Base-by-base conservation (phyloP, 30 jellyfish, hydroid and myxozoan species). In the Pseudorhiza aurosa region DNA sequence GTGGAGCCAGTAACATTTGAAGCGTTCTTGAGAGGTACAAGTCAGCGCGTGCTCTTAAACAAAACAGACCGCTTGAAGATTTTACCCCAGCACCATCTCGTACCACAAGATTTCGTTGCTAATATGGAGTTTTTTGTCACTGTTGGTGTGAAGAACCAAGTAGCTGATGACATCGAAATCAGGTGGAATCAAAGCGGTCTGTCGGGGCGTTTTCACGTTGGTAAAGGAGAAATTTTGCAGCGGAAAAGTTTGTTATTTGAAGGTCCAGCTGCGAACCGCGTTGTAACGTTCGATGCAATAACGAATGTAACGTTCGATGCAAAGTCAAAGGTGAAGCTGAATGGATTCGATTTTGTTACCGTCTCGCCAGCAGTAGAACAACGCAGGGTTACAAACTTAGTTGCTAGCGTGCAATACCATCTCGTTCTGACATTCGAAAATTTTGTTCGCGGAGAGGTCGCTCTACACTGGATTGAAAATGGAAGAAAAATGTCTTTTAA, bases 231-330 rank as follows among this genome's bases (percentile, higher is more conserved):
- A 18, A 36, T 24, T 45, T 45, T 37, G 9, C 6, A 45, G 12
- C n/a, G n/a, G n/a, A 32, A 22, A 39, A 25, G 39, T 19, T 39
- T 50, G 26, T 21, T 14, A 1, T 65, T 65, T 42, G 1, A 39
- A 7, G 91, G 91, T 12, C 91, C 91, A 27, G 33, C 15, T 28
- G 91, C 91, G 0, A 65, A 51, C n/a, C 22, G 36, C 21, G 76
- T 68, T 22, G 79, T 80, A 17, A 33, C n/a, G 62, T 63, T 64
- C 37, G 58, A 37, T 14, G 91, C 91, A 0, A 40, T 50, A 8
- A 25, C 77, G 4, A 65, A 49, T 27, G 29, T 21, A 22, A 30
- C 70, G 4, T n/a, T n/a, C n/a, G n/a, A n/a, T n/a, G n/a, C n/a
- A n/a, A 80, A 65, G 6, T 49, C 53, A 2, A 70, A 14, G 14